Conservation (phyloP, 2,888 invertebrate species). For the Tetragnatha montana region DNA sequence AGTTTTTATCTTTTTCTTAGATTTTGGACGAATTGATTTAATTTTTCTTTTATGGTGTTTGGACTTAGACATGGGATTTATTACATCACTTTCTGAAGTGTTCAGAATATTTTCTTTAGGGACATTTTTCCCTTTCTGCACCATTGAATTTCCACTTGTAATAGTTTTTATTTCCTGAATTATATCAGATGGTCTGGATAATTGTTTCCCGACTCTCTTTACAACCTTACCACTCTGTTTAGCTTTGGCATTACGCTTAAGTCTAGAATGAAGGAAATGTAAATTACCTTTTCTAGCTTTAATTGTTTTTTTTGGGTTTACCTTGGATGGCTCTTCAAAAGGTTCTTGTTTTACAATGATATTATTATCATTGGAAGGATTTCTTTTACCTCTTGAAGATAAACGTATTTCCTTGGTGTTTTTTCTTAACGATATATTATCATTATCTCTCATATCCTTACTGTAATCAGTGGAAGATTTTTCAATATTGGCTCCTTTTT, state of each 20-base stretch:
- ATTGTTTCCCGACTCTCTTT: not conserved
- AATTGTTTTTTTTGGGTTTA: not conserved
- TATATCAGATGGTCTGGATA: constrained; percentile 35
- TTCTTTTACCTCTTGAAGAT: not conserved
- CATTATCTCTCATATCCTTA: too few species aligned
- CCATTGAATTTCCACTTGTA: constrained; percentile 21
- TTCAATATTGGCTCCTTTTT: not conserved
- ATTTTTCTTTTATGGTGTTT: constrained; percentile 9
- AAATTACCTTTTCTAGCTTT: not conserved
- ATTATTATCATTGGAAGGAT: not conserved
- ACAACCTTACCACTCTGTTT: not conserved
- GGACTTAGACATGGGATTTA: not conserved
- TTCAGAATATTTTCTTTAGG: constrained; percentile 3
- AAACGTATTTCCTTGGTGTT: not conserved
- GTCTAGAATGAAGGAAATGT: not conserved
- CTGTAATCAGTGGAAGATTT: not conserved
- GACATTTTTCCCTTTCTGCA: constrained; percentile 9
- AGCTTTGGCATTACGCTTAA: constrained; percentile 2
- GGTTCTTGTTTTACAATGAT: not conserved
- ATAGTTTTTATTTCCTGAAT: constrained; percentile 58
- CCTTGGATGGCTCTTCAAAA: not conserved
- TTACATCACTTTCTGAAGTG: not conserved
- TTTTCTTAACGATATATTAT: not conserved
- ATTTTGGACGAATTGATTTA: constrained; percentile 24
- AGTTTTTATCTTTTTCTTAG: constrained; percentile 43